A percentile compares a stretch with the other conserved stretches of the same genome.
These are phyloP conservation scores for Lophochroa leadbeateri DNA, from an alignment of 2,113 vertebrate genomes.

Conservation along the genomic window DNA sequence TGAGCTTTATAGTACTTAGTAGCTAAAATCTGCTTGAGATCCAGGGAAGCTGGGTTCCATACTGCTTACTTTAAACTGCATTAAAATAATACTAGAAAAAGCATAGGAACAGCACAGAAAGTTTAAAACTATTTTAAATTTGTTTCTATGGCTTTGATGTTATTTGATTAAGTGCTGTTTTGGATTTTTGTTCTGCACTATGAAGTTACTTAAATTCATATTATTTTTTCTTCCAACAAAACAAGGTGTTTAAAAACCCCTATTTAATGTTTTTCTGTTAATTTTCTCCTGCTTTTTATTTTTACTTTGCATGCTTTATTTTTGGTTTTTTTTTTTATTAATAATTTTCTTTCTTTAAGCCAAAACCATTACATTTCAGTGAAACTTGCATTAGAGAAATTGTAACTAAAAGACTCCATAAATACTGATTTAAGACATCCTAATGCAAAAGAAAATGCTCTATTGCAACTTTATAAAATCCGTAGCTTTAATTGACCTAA, in stretches of 20 bases:
- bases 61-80: neutral
- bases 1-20: neutral
- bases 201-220: neutral
- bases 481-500: neutral
- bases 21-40: neutral
- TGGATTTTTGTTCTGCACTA: neutral
- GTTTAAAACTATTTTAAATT: neutral
- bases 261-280: neutral
- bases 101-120: neutral
- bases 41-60: neutral
- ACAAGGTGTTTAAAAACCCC: neutral
- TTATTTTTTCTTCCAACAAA: neutral
- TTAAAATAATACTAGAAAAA: neutral
- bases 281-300: neutral
- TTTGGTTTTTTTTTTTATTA: neutral
- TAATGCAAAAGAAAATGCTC: neutral
- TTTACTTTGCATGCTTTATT: neutral
- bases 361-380: neutral
- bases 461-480: neutral
- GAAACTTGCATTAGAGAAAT: neutral
- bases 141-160: neutral
- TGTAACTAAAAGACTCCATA: neutral
- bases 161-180: neutral
- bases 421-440: neutral
- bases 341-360: neutral